phyloP scores from a whole-genome alignment of 2,113 vertebrate genomes.

The Mellivora capensis region DNA sequence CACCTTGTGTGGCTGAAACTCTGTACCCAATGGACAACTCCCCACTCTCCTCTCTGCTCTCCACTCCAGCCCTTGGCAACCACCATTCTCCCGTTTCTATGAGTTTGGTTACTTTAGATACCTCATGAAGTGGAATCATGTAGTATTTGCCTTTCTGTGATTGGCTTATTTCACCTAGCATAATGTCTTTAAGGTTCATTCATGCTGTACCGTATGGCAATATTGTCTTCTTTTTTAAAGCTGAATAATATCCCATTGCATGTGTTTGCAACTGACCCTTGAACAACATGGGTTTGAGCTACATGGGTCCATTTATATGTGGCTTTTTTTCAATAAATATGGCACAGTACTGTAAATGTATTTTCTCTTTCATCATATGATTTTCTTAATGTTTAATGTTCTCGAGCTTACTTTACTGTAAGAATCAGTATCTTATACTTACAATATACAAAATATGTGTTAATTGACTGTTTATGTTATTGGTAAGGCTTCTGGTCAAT shows the following conservation, averaged over 20 bases:
- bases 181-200: background rate
- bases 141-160: background rate
- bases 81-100: background rate
- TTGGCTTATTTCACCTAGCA: background rate
- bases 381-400: background rate
- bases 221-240: background rate
- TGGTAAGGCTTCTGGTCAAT: background rate
- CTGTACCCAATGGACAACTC: background rate
- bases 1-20: background rate
- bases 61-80: background rate
- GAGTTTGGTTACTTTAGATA: background rate
- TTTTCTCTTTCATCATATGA: background rate
- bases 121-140: too few species aligned
- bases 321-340: background rate
- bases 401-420: background rate
- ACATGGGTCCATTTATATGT: background rate
- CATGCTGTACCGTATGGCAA: background rate
- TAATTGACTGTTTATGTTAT: background rate
- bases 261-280: background rate
- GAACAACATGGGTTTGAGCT: background rate
- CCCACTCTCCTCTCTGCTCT: background rate
- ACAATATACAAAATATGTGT: background rate
- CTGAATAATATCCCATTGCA: background rate
- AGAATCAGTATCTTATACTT: background rate
- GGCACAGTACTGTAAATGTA: background rate